Evolutionary conservation across 2,797 vertebrate species (phyloP).

Genomic region (Geotrypetes seraphini): DNA sequence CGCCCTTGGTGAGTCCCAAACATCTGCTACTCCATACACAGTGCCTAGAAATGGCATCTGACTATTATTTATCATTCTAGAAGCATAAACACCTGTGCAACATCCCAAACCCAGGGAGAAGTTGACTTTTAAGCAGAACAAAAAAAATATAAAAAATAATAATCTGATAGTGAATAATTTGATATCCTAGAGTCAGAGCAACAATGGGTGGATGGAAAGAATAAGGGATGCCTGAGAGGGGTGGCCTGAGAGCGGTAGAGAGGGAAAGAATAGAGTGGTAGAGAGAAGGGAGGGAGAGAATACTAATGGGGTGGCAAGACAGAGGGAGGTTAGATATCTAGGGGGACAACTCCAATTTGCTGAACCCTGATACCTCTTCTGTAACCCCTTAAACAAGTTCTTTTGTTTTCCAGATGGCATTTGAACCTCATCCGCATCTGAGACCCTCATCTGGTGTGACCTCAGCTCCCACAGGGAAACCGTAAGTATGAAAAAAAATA

Average conservation of each 20-base stretch:
- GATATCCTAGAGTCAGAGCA: no score
- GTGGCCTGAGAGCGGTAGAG: neutral
- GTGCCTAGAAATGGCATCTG: no score
- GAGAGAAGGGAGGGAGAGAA: no score
- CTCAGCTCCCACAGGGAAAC: slow-evolving; percentile 68
- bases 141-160: no score
- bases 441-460: slow-evolving; percentile 68
- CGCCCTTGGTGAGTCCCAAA: slow-evolving; percentile 63
- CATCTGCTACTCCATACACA: no score
- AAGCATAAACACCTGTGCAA: no score
- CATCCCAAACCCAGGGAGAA: no score
- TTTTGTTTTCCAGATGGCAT: slow-evolving; percentile 76
- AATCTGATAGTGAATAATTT: no score
- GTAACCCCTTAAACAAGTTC: neutral
- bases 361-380: neutral
- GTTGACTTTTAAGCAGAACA: no score
- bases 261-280: neutral
- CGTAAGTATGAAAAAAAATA: slow-evolving; percentile 71
- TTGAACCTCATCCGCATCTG: slow-evolving; percentile 78
- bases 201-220: neutral
- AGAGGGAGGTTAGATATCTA: no score
- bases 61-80: no score
- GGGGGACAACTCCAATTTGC: neutral
- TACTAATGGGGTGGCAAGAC: no score
- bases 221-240: neutral